Evolutionary conservation across 2,797 vertebrate species (phyloP), one percentile per base, ranked within the genome.

Genomic region (Macropodus opercularis): DNA sequence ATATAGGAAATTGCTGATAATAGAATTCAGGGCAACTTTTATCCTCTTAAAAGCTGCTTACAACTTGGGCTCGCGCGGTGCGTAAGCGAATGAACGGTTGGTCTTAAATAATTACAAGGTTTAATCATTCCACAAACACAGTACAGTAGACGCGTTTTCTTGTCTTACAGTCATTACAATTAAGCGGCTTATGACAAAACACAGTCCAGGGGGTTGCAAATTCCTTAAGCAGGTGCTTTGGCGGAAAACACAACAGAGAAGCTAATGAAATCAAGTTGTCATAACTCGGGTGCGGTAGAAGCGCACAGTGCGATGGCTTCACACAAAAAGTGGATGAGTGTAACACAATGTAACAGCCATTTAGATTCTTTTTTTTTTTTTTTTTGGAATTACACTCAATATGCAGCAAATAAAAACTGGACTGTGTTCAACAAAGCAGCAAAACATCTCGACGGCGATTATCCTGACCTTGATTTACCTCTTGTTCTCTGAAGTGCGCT

Each of bases 401-500:
- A 26, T 52, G n/a, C 24, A 13, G 5, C 14, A 49, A 23, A 10
- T 24, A 13, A 4, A 40, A 8, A 7, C 5, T 1, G n/a, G 3
- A 22, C 17, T 39, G 14, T 32, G 36, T 24, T 27, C 2, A 0
- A 8, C 36, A 38, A 4, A 12, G 22, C 11, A 22, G 2, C 23
- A 8, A 35, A 19, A 40, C 27, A 22, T 50, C 35, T 38, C 3
- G 41, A 4, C 10, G 10, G 17, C n/a, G 15, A 50, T 18, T 54
- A 18, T 19, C 14, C n/a, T 47, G 48, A 62, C 51, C 60, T 47
- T 14, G 12, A 51, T 48, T 29, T 46, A 23, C 19, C 47, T 48
- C 22, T 15, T 26, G 4, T 13, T 39, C 18, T 42, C 27, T 41
- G 3, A 19, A 44, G 34, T 43, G 31, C 35, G 3, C 36, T 54